Evolutionary conservation across 2,113 vertebrate species (phyloP).

Genomic region (Stegostoma tigrinum): DNA sequence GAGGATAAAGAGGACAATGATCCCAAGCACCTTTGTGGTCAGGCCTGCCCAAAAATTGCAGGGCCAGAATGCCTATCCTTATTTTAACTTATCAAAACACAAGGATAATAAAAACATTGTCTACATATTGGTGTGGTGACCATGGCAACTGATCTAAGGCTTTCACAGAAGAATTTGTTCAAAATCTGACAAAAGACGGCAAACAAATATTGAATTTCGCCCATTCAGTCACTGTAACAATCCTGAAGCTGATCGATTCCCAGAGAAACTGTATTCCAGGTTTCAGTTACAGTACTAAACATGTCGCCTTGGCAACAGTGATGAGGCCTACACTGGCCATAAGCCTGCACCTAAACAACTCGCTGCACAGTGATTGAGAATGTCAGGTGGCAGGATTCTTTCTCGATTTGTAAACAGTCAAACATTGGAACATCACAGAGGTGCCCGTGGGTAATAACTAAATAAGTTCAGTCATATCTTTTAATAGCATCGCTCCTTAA

Average conservation of each 20-base stretch:
- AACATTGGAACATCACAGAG: neutral
- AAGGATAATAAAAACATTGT: neutral
- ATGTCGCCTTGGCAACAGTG: neutral
- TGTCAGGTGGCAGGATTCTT: conserved; percentile 29
- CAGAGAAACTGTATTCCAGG: neutral
- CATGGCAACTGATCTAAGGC: neutral
- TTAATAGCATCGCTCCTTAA: neutral
- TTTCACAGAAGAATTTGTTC: neutral
- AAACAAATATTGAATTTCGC: neutral
- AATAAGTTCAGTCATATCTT: conserved; percentile 23
- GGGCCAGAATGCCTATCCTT: neutral
- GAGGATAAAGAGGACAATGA: neutral
- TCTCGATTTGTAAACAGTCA: conserved; percentile 11
- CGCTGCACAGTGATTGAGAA: conserved; percentile 7
- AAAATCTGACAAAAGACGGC: neutral
- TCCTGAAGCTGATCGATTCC: neutral
- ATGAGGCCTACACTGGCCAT: neutral
- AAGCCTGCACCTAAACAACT: neutral
- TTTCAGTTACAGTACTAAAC: neutral
- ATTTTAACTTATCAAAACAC: neutral
- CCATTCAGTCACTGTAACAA: neutral
- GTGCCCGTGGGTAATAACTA: neutral
- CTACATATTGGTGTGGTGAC: neutral
- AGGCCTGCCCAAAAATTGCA: neutral
- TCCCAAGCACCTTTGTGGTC: neutral